Evolutionary conservation across 2,888 invertebrate species (phyloP).

Genomic region (Ischnura elegans): DNA sequence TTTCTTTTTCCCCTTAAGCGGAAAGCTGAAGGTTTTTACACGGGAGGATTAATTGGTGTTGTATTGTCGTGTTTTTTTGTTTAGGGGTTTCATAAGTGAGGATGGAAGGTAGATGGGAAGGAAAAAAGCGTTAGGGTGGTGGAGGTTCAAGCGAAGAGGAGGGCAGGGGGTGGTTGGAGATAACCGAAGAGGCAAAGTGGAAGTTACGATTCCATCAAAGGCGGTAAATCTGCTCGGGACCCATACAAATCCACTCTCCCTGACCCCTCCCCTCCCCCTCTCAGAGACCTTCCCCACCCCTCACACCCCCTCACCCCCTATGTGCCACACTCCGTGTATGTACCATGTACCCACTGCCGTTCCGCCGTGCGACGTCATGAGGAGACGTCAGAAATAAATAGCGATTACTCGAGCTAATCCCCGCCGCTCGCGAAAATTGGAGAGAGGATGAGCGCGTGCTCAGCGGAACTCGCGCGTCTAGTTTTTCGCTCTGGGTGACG

Average conservation of each 20-base stretch:
- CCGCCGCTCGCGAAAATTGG: conserved; percentile 62
- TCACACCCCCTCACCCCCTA: background rate
- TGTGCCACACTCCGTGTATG: background rate
- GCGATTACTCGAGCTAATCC: conserved; percentile 63
- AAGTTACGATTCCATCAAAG: conserved; percentile 67
- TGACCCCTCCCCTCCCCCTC: background rate
- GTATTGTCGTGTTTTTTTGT: background rate
- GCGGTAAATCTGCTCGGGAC: conserved; percentile 58
- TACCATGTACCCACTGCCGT: background rate
- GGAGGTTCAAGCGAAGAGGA: background rate
- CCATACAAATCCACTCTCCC: conserved; percentile 29
- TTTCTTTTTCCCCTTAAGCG: background rate
- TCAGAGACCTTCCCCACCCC: background rate
- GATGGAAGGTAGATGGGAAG: background rate
- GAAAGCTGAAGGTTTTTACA: background rate
- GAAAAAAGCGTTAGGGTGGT: background rate
- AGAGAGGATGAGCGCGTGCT: background rate
- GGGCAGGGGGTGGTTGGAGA: background rate
- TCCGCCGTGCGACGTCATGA: background rate
- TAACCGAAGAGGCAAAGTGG: conserved; percentile 56
- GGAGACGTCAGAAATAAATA: conserved; percentile 59
- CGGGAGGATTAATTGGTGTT: no score
- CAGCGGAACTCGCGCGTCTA: background rate
- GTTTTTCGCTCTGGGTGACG: background rate
- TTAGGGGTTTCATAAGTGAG: background rate